phyloP scores from a whole-genome alignment of 2,888 invertebrate species.

The Margaritifera margaritifera region DNA sequence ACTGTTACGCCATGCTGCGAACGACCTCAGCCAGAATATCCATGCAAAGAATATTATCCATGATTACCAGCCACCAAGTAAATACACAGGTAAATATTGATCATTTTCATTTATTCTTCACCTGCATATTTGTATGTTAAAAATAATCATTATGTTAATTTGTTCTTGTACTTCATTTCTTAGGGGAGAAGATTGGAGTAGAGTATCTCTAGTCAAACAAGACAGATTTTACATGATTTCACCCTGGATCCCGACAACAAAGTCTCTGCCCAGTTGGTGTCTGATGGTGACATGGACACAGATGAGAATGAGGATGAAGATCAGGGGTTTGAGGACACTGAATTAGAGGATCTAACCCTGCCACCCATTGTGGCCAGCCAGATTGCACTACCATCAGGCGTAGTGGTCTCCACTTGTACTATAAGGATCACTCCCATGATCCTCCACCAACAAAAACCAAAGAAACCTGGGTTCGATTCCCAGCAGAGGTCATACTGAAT shows the following conservation, averaged over 20 bases:
- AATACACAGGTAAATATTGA: conserved; percentile 29
- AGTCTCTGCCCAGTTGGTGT: conserved; percentile 1
- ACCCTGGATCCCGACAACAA: conserved; percentile 5
- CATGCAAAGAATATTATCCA: conserved; percentile 18
- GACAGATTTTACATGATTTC: conserved; percentile 19
- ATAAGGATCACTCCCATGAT: background rate
- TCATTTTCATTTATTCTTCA: too few relatives aligned
- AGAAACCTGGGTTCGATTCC: too few relatives aligned
- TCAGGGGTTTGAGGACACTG: conserved; percentile 29
- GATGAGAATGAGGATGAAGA: conserved; percentile 16
- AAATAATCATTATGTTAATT: background rate
- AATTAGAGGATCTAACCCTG: conserved; percentile 15
- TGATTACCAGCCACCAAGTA: conserved; percentile 14
- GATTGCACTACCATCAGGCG: background rate
- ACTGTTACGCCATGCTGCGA: conserved; percentile 20
- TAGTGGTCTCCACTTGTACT: background rate
- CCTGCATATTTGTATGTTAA: background rate
- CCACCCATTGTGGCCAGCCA: conserved; percentile 4
- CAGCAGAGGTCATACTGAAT: too few relatives aligned
- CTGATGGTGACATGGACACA: background rate
- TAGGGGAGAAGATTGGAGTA: conserved; percentile 38
- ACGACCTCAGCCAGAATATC: conserved; percentile 14
- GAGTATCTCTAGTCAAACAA: conserved; percentile 39
- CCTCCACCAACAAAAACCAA: background rate
- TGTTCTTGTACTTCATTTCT: conserved; percentile 3